Base-by-base conservation (phyloP, 2,797 vertebrate genomes). In the Myotis daubentonii region DNA sequence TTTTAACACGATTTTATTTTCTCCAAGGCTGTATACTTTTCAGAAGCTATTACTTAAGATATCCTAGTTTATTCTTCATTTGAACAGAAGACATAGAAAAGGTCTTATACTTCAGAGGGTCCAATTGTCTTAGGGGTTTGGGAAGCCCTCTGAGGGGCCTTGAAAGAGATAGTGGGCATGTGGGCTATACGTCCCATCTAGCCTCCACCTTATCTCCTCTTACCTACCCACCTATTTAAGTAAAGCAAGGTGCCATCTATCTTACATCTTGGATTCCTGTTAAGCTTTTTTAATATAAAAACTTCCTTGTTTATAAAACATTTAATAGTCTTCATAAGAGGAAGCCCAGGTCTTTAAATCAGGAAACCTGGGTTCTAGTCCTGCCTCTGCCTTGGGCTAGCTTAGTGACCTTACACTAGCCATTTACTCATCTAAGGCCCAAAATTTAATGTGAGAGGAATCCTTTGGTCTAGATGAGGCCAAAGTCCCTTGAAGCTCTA, bases 1-100 rank as follows among this genome's bases (percentile, higher is more conserved):
- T 80, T 74, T 86, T 68, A 70, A 91, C 17, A 71, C 2, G 74
- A 78, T 74, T 78, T 80, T 66, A 41, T 90, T 80, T 92, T 71
- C 44, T 86, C 70, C 86, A 41, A 91, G 41, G 5, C 13, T 41
- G 38, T 49, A 49, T 74, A 19, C 12, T 87, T 93, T 92, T 66
- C 41, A 76, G 23, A 71, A 60, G 11, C 47, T 87, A 4, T 51
- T 28, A 49, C 25, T 53, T 66, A n/a, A 60, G 36, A 3, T 82
- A n/a, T 49, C 25, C 33, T 66, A 28, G 12, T 8, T 83, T 89
- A 51, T 86, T 78, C 13, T 89, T 91, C 20, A 66, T 47, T 87
- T 80, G 38, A 28, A 51, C 13, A 84, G 86, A 80, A 94, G 17
- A 66, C 7, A 94, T 44, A 60, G 10, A 30, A 80, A 71, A 79